Percentiles rank a stretch among this genome's conserved stretches.
Conservation (phyloP, 1,140 invertebrate species). For the Batillaria attramentaria region DNA sequence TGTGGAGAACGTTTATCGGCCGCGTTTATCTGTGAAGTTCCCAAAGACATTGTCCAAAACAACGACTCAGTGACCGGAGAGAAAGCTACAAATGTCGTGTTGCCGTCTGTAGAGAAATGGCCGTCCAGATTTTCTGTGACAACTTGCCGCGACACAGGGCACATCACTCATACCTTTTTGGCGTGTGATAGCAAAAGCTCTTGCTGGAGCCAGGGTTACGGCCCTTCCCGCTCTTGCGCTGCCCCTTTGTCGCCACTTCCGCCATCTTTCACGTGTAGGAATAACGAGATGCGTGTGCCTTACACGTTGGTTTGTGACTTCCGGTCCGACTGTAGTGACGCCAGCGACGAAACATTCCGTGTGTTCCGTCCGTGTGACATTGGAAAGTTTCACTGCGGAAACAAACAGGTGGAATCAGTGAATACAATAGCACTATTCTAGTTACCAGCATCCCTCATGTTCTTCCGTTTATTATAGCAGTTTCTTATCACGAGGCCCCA, state of each 20-base stretch:
- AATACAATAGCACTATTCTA: too few species aligned
- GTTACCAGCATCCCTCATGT: too few species aligned
- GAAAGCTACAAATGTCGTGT: too few species aligned
- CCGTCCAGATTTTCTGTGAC: too few species aligned
- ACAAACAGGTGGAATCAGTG: constrained; percentile 2
- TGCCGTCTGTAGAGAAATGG: neutral
- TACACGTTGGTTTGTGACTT: constrained; percentile 38
- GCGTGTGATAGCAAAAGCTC: constrained; percentile 4
- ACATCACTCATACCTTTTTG: neutral
- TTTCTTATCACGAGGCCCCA: too few species aligned
- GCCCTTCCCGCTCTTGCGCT: neutral
- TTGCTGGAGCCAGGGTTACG: constrained; percentile 4
- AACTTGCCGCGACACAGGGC: neutral
- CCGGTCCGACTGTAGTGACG: constrained; percentile 30
- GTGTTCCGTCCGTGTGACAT: constrained; percentile 4
- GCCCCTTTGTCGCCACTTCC: neutral
- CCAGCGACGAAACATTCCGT: constrained; percentile 32
- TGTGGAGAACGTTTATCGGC: neutral
- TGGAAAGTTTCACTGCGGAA: constrained; percentile 14
- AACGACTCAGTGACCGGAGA: neutral
- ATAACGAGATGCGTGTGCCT: constrained; percentile 15
- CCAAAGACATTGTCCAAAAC: neutral
- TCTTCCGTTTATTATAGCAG: too few species aligned
- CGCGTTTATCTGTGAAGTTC: constrained; percentile 8
- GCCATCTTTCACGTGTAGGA: constrained; percentile 9